These are phyloP conservation scores for Drosophila takahashii DNA, from an alignment of 1,140 invertebrate genomes.

Conservation along the genomic window DNA sequence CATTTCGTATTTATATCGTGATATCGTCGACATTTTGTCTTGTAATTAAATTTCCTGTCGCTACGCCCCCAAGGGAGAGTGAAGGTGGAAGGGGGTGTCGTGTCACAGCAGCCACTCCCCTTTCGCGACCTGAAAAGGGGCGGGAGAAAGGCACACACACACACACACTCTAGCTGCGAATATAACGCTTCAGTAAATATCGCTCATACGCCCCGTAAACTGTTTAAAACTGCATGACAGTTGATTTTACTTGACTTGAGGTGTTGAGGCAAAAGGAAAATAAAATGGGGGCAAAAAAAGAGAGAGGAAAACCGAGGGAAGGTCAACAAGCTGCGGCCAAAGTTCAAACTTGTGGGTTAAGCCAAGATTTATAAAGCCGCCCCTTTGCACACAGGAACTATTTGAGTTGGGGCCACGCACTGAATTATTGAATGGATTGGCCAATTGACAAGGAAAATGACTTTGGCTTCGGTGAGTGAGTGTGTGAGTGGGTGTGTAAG, in stretches of 20 bases:
- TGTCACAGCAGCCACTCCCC: neutral
- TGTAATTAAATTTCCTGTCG: slow-evolving; percentile 74
- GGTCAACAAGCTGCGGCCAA: slow-evolving; percentile 40
- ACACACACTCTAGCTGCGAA: neutral
- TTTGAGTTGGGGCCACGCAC: slow-evolving; percentile 48
- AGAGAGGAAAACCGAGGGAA: neutral
- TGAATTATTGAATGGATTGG: slow-evolving; percentile 70
- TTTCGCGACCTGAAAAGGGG: neutral
- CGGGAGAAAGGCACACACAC: neutral
- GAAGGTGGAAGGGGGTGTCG: slow-evolving; percentile 4
- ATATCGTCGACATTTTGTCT: slow-evolving; percentile 72
- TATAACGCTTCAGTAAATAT: slow-evolving; percentile 55
- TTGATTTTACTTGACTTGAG: slow-evolving; percentile 70
- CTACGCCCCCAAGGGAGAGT: slow-evolving; percentile 15
- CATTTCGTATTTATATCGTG: slow-evolving; percentile 66
- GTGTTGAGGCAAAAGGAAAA: slow-evolving; percentile 49
- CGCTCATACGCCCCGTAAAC: slow-evolving; percentile 77
- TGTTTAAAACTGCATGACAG: slow-evolving; percentile 78
- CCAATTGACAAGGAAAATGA: slow-evolving; percentile 51
- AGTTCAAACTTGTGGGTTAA: slow-evolving; percentile 64
- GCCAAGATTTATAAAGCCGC: slow-evolving; percentile 51
- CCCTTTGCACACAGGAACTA: slow-evolving; percentile 14
- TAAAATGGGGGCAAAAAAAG: neutral
- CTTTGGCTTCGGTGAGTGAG: slow-evolving; percentile 10
- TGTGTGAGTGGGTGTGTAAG: slow-evolving; percentile 17